Base-by-base conservation (phyloP, 2,888 invertebrate genomes). In the Drosophila paucipuncta region DNA sequence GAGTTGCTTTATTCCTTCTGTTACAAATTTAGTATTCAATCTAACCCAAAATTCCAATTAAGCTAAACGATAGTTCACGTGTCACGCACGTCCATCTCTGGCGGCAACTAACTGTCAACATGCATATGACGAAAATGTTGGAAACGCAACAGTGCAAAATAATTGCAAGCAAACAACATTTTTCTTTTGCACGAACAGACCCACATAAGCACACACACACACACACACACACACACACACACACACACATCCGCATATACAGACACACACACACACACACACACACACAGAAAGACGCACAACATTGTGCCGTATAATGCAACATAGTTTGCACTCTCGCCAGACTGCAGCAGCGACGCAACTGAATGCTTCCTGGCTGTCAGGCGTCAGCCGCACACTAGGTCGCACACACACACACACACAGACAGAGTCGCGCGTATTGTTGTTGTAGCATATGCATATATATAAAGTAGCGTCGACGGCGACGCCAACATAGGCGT, bases 121-220 rank as follows among this genome's bases (percentile, higher is more conserved):
- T 64, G 63, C 60, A 64, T 66, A 80, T 77, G 82, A 76, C 68
- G 73, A 82, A 80, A 80, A 82, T 82, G 69, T 73, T 78, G 80
- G 83, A 73, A 73, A 83, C 74, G 83, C 83, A 82, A 83, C 82
- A 82, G 80, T 74, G 83, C 82, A 82, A 83, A 82, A 82, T 82
- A 82, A 82, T 82, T 82, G 81, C 82, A 83, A 78, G 82, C 82
- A 83, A 83, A 82, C 77, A 82, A 77, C 80, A 80, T 77, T 77
- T 82, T 82, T 83, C 72, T 72, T 83, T 74, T 66, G 73, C 73
- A 73, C 77, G 69, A 67, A 64, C 61, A 70, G 50, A 58, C 55
- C 41, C 43, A 55, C 60, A 68, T 58, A 50, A 33, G 57, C 57
- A 59, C 67, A 61, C 39, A 61, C 22, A n/a, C n/a, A 28, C 37